Base-by-base conservation (phyloP, 1,140 invertebrate species). In the Argopecten irradians region DNA sequence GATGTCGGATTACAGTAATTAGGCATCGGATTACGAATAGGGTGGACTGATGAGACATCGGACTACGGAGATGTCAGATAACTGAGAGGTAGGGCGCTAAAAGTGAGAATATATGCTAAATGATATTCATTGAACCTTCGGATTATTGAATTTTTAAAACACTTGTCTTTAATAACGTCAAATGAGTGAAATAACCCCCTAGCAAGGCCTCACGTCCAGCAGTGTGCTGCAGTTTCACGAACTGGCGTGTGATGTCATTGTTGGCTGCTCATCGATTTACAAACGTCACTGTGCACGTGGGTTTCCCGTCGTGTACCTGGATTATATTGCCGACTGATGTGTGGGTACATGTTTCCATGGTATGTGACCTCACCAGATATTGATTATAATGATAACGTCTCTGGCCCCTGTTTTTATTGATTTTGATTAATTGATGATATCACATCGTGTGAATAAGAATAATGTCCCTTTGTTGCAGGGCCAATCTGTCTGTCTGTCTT, bases 161-260 rank as follows among this genome's bases (percentile, higher is more conserved):
- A n/a, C n/a, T n/a, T n/a, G n/a, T n/a, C n/a, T n/a, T n/a, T n/a
- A n/a, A n/a, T n/a, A n/a, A n/a, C n/a, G n/a, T n/a, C n/a, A n/a
- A n/a, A n/a, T n/a, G n/a, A n/a, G n/a, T n/a, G n/a, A n/a, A n/a
- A n/a, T n/a, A n/a, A n/a, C 22, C n/a, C 55, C 55, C 55, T 28
- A n/a, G n/a, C 1, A n/a, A 71, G 43, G 55, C 55, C 55, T n/a
- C 55, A 71, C 1, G 16, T 3, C 43, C 55, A 71, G 55, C 55
- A 28, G 55, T 71, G 43, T 46, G 55, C n/a, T 71, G 55, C 55
- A 71, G 55, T 71, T 55, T 71, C 14, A 71, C 55, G n/a, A n/a
- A 71, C 55, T 71, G 55, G 55, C 55, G 55, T 71, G 55, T 71
- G 55, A 71, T 71, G 55, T 71, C 55, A 71, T 71, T 71, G 55